Percentiles rank a stretch among this genome's conserved stretches.
Evolutionary conservation across 1,140 invertebrate species (phyloP).

Genomic region (Brachystomella parvula): DNA sequence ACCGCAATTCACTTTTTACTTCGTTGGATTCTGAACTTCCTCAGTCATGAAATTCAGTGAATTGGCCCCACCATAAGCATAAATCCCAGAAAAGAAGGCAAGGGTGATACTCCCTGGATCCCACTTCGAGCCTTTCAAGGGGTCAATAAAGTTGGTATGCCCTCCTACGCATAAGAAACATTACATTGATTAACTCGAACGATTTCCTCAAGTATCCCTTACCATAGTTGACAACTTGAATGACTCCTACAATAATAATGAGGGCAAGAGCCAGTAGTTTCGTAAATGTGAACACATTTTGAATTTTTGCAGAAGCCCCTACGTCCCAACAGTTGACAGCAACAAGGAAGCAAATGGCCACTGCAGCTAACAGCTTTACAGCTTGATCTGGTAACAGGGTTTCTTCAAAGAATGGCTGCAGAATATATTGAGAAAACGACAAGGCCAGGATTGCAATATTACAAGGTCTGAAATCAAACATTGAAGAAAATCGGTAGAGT

Average conservation of each 20-base stretch:
- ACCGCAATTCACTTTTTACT: conserved; percentile 49
- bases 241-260: conserved; percentile 54
- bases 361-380: conserved; percentile 62
- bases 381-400: conserved; percentile 63
- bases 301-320: conserved; percentile 72
- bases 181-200: too few species aligned
- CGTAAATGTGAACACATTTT: conserved; percentile 59
- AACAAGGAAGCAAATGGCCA: conserved; percentile 69
- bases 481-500: too few species aligned
- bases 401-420: conserved; percentile 76
- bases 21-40: conserved; percentile 80
- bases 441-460: conserved; percentile 93
- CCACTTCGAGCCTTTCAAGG: conserved; percentile 68
- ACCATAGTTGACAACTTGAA: conserved; percentile 43
- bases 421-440: conserved; percentile 89
- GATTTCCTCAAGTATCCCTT: too few species aligned
- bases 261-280: conserved; percentile 49
- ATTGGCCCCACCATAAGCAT: conserved; percentile 86
- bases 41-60: conserved; percentile 85
- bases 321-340: conserved; percentile 84
- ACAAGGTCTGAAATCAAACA: conserved; percentile 56
- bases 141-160: conserved; percentile 62
- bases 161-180: conserved; percentile 44
- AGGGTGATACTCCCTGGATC: conserved; percentile 76
- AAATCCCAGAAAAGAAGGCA: conserved; percentile 90